Percentiles rank a stretch among this genome's conserved stretches.
These are phyloP conservation scores for Resseliella maxima DNA, from an alignment of 2,888 invertebrate genomes.

Conservation along the genomic window DNA sequence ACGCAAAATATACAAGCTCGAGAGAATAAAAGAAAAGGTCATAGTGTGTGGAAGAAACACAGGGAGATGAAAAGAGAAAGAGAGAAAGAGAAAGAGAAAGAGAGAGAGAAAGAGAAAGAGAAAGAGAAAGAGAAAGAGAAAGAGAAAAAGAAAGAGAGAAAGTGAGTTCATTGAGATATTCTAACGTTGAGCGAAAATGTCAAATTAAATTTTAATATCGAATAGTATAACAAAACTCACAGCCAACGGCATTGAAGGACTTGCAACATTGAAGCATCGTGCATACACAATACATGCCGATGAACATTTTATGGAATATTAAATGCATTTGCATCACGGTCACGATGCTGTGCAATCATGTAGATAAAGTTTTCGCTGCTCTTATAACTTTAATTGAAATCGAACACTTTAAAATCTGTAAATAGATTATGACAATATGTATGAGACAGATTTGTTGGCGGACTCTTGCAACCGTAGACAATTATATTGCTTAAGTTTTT, in stretches of 20 bases:
- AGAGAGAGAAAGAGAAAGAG: no score
- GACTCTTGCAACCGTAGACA: background rate
- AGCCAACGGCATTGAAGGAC: background rate
- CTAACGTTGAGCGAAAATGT: background rate
- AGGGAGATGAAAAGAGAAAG: no score
- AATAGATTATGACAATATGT: conserved; percentile 34
- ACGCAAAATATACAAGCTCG: no score
- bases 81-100: no score
- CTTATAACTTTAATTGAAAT: background rate
- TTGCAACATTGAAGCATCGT: background rate
- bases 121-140: no score
- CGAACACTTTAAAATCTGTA: conserved; percentile 36
- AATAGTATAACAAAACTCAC: background rate
- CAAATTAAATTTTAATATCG: background rate
- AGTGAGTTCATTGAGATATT: background rate
- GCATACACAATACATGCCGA: background rate
- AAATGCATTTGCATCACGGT: conserved; percentile 27
- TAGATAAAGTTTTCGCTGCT: conserved; percentile 2
- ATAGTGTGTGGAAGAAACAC: no score
- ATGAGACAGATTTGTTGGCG: background rate
- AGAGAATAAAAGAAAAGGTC: no score
- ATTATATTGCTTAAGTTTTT: background rate
- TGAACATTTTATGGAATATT: background rate
- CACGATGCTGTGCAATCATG: background rate
- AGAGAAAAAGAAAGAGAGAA: no score